Evolutionary conservation across 2,888 invertebrate species (phyloP).

Genomic region (Hedya salicella): DNA sequence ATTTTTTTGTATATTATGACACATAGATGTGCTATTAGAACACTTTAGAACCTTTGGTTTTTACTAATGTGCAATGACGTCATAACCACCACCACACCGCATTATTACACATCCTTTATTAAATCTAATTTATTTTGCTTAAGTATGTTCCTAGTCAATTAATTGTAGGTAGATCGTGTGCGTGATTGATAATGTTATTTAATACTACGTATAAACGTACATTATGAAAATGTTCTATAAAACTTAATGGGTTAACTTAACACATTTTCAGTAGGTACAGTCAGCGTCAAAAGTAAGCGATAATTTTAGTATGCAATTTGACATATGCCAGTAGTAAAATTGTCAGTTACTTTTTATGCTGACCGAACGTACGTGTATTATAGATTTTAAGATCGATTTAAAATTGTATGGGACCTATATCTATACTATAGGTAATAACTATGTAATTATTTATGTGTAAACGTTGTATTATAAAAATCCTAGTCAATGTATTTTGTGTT

Average conservation of each 20-base stretch:
- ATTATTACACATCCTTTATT: neutral
- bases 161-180: neutral
- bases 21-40: too few species aligned
- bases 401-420: too few species aligned
- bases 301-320: too few species aligned
- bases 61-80: neutral
- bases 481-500: constrained; percentile 12
- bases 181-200: neutral
- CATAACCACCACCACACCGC: neutral
- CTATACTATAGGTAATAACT: too few species aligned
- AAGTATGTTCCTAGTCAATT: constrained; percentile 19
- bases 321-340: too few species aligned
- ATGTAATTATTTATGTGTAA: too few species aligned
- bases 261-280: neutral
- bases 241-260: neutral
- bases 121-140: neutral
- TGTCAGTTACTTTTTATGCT: too few species aligned
- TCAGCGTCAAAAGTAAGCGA: too few species aligned
- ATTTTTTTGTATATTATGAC: too few species aligned
- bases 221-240: neutral
- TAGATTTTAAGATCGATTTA: too few species aligned
- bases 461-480: constrained; percentile 14
- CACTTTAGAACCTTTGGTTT: neutral
- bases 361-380: too few species aligned
- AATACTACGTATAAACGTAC: neutral